These are phyloP conservation scores for Horisme vitalbata DNA, from an alignment of 2,888 invertebrate species.

Conservation along the genomic window DNA sequence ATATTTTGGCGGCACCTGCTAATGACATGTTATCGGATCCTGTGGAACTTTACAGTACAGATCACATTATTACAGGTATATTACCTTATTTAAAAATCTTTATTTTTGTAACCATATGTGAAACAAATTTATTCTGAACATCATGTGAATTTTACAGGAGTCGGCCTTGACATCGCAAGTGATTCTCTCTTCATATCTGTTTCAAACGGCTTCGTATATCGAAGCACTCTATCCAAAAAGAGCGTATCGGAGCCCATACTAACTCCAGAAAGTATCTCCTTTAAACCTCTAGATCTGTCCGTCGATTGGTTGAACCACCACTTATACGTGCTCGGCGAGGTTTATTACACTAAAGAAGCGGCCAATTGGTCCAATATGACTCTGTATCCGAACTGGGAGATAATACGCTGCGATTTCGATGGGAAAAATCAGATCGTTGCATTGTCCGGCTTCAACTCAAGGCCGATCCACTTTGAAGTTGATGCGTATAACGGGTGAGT, in stretches of 20 bases:
- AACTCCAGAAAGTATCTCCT: constrained; percentile 82
- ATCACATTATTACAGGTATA: constrained; percentile 70
- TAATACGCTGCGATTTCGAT: constrained; percentile 89
- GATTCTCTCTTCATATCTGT: constrained; percentile 91
- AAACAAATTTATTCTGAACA: background rate
- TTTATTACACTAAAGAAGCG: constrained; percentile 72
- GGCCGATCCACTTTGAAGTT: constrained; percentile 92
- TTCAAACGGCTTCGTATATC: constrained; percentile 85
- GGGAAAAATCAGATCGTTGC: constrained; percentile 88
- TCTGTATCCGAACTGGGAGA: constrained; percentile 84
- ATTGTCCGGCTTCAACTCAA: constrained; percentile 86
- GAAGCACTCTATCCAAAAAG: constrained; percentile 75
- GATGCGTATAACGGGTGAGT: constrained; percentile 96
- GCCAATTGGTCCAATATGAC: constrained; percentile 49
- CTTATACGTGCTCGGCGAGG: constrained; percentile 91
- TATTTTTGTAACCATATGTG: no score
- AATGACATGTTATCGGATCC: constrained; percentile 87
- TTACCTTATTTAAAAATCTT: no score
- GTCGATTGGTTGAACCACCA: constrained; percentile 95
- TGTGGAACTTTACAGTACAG: constrained; percentile 84
- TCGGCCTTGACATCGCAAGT: constrained; percentile 89
- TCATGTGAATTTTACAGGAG: constrained; percentile 77
- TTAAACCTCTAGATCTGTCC: constrained; percentile 87
- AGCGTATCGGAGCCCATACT: constrained; percentile 75
- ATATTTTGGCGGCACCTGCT: constrained; percentile 86